Evolutionary conservation across 2,797 vertebrate species (phyloP).

Genomic region (Paratrypauchen microcephalus): DNA sequence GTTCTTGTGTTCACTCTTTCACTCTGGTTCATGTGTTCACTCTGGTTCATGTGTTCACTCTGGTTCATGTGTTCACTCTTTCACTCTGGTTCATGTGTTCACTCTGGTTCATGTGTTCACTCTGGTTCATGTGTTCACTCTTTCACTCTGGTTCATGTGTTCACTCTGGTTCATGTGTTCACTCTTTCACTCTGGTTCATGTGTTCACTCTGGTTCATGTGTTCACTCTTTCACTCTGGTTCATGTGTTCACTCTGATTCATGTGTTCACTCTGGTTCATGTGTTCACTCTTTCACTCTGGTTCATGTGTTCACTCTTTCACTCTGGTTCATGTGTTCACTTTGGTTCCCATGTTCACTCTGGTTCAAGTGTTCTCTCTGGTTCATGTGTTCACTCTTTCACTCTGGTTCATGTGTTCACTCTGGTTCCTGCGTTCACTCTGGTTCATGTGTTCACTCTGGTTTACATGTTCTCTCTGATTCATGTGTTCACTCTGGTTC

Average conservation of each 20-base stretch:
- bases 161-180: background rate
- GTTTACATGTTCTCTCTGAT: too few relatives aligned
- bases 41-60: too few relatives aligned
- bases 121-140: background rate
- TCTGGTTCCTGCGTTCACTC: too few relatives aligned
- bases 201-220: background rate
- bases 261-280: background rate
- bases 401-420: background rate
- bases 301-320: conserved; percentile 1
- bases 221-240: background rate
- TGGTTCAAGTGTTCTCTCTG: too few relatives aligned
- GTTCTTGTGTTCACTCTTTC: background rate
- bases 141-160: too few relatives aligned
- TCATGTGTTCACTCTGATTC: too few relatives aligned
- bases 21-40: background rate
- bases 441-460: background rate
- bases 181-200: too few relatives aligned
- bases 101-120: too few relatives aligned
- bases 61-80: background rate
- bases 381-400: conserved; percentile 1
- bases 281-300: too few relatives aligned
- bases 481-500: background rate
- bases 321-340: too few relatives aligned
- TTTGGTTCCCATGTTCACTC: too few relatives aligned
- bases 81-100: background rate